Percentiles rank a stretch among this genome's conserved stretches.
These are phyloP conservation scores for Arvicanthis niloticus DNA, from an alignment of 2,113 vertebrate species.

Conservation along the genomic window DNA sequence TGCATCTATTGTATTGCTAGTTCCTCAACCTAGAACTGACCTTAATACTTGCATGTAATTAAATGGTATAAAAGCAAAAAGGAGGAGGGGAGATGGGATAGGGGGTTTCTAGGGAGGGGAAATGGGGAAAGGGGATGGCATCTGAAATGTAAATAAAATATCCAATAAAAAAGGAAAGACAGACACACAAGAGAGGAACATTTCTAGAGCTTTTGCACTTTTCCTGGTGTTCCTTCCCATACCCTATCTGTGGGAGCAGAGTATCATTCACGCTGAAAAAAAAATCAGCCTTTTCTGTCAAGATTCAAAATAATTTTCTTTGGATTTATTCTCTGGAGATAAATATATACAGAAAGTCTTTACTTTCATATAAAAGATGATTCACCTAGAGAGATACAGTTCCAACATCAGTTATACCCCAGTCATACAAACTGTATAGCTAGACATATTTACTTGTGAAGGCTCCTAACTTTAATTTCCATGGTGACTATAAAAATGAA, in stretches of 20 bases:
- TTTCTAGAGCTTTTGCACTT: not conserved
- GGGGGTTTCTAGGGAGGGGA: too few species aligned
- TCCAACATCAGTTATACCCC: not conserved
- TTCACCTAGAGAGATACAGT: not conserved
- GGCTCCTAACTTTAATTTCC: constrained; percentile 31
- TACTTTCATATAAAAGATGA: constrained; percentile 39
- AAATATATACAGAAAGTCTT: not conserved
- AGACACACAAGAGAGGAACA: not conserved
- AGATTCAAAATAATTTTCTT: constrained; percentile 35
- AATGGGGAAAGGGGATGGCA: too few species aligned
- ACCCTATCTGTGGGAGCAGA: not conserved
- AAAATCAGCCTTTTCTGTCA: not conserved
- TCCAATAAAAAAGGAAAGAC: too few species aligned
- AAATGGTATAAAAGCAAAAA: too few species aligned
- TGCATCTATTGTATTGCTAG: too few species aligned
- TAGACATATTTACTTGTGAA: not conserved
- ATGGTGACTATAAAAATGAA: not conserved
- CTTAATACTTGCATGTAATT: too few species aligned
- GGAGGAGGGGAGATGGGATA: too few species aligned
- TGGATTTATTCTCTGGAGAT: constrained; percentile 42
- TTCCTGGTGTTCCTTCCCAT: not conserved
- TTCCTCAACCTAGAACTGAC: too few species aligned
- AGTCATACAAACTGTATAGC: not conserved
- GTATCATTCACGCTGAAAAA: not conserved
- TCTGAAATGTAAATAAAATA: too few species aligned